Evolutionary conservation across 2,888 invertebrate species (phyloP), one percentile per base, ranked within the genome.

Genomic region (Sialis lutaria): DNA sequence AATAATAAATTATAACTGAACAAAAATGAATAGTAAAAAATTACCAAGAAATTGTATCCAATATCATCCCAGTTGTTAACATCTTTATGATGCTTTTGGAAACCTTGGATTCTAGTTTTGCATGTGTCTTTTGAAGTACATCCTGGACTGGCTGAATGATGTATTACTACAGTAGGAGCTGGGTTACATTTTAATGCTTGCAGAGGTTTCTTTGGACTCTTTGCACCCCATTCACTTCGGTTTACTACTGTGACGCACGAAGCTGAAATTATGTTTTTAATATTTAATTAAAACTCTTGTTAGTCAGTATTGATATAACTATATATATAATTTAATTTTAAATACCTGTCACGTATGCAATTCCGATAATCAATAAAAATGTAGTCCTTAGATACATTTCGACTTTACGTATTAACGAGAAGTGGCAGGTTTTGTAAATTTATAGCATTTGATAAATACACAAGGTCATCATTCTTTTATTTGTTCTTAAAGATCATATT

Each of bases 191-290:
- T 9, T 2, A 58, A 53, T 47, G 52, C 42, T 3, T 40, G 1
- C 4, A 45, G 12, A n/a, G 48, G 7, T 2, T 10, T 34, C 46
- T 50, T 56, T 2, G 64, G 51, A 7, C 50, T 3, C 43, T 54
- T 55, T 9, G 68, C 69, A 9, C 63, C 64, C 70, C 70, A 71
- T 54, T 60, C 54, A 9, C 53, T 40, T 51, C 69, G 58, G 2
- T 55, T 54, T 43, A 68, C 60, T 44, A 67, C 63, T 5, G 52
- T 58, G 2, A 60, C 61, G 33, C 53, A 53, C 48, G 37, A 37
- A 10, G 37, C 37, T 37, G 12, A 8, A 37, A 37, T 12, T 6
- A 37, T 37, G 7, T 6, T 22, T 22, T 22, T 22, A 22, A 22
- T 22, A 22, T 22, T 22, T 22, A 22, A 22, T 22, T 22, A 22